A percentile compares a stretch with the other conserved stretches of the same genome.
Conservation (phyloP, 2,113 vertebrate genomes). For the Psittacula cyanocephala region DNA sequence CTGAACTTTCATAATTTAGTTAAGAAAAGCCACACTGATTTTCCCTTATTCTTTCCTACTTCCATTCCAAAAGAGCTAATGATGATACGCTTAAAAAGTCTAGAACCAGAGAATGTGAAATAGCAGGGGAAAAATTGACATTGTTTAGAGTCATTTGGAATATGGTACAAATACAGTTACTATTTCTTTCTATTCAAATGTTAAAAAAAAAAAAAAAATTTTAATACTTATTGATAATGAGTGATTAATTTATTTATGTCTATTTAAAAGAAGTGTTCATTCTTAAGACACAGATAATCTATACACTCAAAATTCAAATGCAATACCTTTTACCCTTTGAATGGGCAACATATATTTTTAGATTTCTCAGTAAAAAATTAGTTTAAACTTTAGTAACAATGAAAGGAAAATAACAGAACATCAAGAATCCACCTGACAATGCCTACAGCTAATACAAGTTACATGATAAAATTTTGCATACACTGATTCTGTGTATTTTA, state of each 20-base stretch:
- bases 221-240: neutral
- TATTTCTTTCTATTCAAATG: neutral
- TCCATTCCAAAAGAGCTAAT: neutral
- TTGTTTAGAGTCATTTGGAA: neutral
- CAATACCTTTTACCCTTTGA: neutral
- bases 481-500: neutral
- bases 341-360: neutral
- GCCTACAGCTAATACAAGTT: neutral
- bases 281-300: neutral
- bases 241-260: neutral
- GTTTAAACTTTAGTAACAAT: neutral
- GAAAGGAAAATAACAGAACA: neutral
- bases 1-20: neutral
- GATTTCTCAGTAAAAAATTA: neutral
- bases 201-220: too few species aligned
- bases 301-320: neutral
- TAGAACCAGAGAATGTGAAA: neutral
- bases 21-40: neutral
- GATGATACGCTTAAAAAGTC: neutral
- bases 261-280: neutral
- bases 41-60: neutral
- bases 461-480: neutral
- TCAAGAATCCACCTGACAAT: neutral
- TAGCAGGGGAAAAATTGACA: rapidly evolving
- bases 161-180: neutral